Evolutionary conservation across 2,113 vertebrate genomes (phyloP).

Genomic region (Salminus brasiliensis): DNA sequence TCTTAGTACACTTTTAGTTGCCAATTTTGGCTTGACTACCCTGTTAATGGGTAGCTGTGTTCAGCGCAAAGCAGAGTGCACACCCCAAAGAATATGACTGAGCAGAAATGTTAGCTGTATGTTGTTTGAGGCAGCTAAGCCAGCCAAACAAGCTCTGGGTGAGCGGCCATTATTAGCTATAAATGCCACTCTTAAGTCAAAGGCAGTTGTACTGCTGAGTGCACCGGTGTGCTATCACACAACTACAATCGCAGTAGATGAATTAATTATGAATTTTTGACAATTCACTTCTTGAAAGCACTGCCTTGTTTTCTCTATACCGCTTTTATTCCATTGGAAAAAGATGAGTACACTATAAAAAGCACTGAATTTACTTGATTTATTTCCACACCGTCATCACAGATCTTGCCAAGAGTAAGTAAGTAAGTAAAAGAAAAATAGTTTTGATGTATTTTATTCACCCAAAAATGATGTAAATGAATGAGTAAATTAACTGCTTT

Average conservation of each 20-base stretch:
- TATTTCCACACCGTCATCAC: too few relatives aligned
- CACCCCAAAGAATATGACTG: neutral
- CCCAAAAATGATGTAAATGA: neutral
- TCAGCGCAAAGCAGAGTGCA: neutral
- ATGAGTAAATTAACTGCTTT: too few relatives aligned
- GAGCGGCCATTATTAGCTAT: neutral
- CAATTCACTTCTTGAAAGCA: neutral
- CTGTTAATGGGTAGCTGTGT: neutral
- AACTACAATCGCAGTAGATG: neutral
- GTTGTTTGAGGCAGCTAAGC: neutral
- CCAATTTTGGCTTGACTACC: neutral
- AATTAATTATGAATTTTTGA: too few relatives aligned
- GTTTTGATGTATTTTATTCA: neutral
- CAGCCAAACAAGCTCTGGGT: neutral
- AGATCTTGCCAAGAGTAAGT: too few relatives aligned
- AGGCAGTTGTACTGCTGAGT: neutral
- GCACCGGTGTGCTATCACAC: neutral
- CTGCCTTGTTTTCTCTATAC: neutral
- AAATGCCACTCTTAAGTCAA: too few relatives aligned
- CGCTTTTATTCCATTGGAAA: too few relatives aligned
- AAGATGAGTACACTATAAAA: too few relatives aligned
- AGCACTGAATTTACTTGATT: too few relatives aligned
- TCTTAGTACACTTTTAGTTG: neutral
- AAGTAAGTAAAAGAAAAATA: too few relatives aligned
- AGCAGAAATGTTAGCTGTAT: neutral